phyloP scores from a whole-genome alignment of 2,797 vertebrate species.

The Zalophus californianus region DNA sequence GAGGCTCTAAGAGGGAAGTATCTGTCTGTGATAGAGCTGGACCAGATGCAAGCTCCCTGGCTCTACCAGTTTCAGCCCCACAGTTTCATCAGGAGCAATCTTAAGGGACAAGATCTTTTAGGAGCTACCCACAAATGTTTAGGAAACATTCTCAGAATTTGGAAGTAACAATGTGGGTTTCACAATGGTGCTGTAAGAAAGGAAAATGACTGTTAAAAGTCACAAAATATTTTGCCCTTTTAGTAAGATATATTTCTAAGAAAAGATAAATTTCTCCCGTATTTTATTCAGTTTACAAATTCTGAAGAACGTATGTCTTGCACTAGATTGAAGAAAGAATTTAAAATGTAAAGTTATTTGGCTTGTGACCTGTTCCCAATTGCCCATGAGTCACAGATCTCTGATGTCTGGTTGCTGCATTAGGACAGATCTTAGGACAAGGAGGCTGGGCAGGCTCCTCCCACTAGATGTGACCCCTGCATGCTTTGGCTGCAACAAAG shows the following conservation, averaged over 20 bases:
- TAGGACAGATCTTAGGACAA: background rate
- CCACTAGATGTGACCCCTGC: background rate
- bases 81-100: background rate
- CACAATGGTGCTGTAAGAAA: background rate
- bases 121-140: background rate
- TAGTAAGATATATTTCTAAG: background rate
- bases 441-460: slow-evolving; percentile 2
- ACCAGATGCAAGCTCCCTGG: background rate
- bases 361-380: background rate
- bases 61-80: background rate
- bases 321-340: background rate
- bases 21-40: background rate
- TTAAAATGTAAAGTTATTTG: background rate
- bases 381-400: background rate
- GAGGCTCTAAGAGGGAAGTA: background rate
- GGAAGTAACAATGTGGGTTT: background rate
- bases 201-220: background rate
- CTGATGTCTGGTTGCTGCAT: background rate
- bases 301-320: background rate
- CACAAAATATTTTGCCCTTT: background rate
- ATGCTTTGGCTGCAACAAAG: slow-evolving; percentile 46
- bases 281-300: background rate
- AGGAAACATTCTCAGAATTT: slow-evolving; percentile 26
- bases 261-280: background rate
- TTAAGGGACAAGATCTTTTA: background rate